Base-by-base conservation (phyloP, 2,113 vertebrate species). In the Rostratula benghalensis region DNA sequence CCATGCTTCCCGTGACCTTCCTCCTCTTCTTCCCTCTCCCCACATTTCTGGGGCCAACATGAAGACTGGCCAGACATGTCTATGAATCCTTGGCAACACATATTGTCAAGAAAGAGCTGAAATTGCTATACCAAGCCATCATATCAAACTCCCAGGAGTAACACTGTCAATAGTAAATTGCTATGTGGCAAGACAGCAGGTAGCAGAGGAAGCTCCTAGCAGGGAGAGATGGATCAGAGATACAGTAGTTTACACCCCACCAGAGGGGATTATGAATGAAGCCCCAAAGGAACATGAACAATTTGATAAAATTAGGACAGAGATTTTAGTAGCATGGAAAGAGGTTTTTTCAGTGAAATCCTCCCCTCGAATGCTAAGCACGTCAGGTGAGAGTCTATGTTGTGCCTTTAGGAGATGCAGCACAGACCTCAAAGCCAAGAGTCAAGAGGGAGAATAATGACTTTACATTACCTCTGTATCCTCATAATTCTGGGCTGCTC, bases 361-460 rank as follows among this genome's bases (percentile, higher is more conserved):
- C n/a, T 91, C 14, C 25, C 28, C 13, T 90, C 37, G 13, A 27
- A 60, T 87, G 81, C 84, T 82, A 67, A 93, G 75, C 90, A 96
- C 3, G 2, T 94, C 59, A 85, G 78, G 75, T 80, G 37, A 80
- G 37, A 80, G 28, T 21, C 57, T 93, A 8, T 91, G 73, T 85
- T 93, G 41, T 89, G 93, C 89, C 91, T 93, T 77, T 84, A 93
- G 93, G 94, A 95, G 77, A 87, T 65, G 57, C 22, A 60, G 48
- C 39, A 69, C 48, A 79, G 74, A 95, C 33, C 83, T 94, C 87
- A 94, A 87, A 89, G 65, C 65, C 65, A 84, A 64, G 57, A 93
- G 65, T 94, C 77, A 89, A 89, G 67, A 75, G 39, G 33, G 35
- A 91, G 89, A 96, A 87, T 91, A 95, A 95, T 95, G 87, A 89